Conservation (phyloP, 2,797 vertebrate genomes). For the Eulemur rubriventer region DNA sequence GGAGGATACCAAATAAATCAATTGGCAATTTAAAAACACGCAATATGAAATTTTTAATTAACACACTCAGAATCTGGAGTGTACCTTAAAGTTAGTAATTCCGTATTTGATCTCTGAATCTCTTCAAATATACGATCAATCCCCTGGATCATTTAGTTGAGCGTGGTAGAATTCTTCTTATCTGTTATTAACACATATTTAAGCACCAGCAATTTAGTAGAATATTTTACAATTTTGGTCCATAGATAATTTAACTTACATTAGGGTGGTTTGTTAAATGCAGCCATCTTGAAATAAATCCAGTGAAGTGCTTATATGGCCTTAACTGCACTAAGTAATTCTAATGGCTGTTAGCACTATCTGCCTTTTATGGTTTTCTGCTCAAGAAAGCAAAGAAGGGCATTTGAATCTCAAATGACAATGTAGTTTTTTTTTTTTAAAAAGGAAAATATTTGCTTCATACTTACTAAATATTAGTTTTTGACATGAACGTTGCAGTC, state of each 20-base stretch:
- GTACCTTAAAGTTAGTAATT: neutral
- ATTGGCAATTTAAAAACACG: neutral
- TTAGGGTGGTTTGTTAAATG: slow-evolving; percentile 17
- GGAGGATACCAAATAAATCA: neutral
- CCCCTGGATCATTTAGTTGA: neutral
- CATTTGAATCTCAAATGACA: slow-evolving; percentile 55
- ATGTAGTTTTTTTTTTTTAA: slow-evolving; percentile 9
- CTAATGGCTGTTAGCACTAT: neutral
- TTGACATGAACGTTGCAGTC: neutral
- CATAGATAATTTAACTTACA: slow-evolving; percentile 30
- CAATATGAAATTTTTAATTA: neutral
- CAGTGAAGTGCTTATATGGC: neutral
- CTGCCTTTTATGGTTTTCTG: neutral
- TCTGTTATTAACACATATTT: neutral
- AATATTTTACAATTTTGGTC: slow-evolving; percentile 21
- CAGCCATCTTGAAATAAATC: slow-evolving; percentile 14
- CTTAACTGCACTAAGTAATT: neutral
- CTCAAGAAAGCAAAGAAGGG: slow-evolving; percentile 32
- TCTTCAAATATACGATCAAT: neutral
- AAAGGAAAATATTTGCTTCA: slow-evolving; percentile 28
- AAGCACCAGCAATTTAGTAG: neutral
- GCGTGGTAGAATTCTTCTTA: neutral
- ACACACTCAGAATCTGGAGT: neutral
- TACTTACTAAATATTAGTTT: neutral
- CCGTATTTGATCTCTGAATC: neutral